Percentiles rank a stretch among this genome's conserved stretches.
Conservation (phyloP, 2,797 vertebrate species). For the Rhabdophis nuchalis region DNA sequence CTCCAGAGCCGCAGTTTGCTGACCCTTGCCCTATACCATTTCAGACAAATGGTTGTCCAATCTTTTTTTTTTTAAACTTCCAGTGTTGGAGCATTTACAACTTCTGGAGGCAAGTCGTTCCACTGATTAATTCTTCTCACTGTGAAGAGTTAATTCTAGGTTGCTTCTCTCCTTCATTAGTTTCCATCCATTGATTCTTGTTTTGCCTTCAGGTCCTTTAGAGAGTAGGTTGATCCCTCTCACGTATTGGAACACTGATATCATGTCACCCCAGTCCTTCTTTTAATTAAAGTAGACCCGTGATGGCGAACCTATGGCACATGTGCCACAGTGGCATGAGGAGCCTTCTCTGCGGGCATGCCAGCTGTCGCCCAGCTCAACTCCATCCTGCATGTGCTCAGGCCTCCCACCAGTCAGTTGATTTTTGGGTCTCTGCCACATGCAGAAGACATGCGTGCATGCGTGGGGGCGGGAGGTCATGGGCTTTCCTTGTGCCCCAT, state of each 20-base stretch:
- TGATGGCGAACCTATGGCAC: too few species aligned
- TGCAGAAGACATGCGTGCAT: too few species aligned
- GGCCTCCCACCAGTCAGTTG: too few species aligned
- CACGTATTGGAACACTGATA: background rate
- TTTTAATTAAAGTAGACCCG: background rate
- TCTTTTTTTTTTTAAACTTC: background rate
- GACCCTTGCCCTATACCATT: background rate
- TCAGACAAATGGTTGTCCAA: background rate
- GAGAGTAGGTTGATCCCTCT: background rate
- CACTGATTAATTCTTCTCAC: background rate
- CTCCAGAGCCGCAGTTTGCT: too few species aligned
- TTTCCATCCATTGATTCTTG: background rate
- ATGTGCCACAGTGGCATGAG: too few species aligned
- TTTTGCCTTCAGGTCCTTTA: background rate
- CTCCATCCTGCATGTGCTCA: too few species aligned
- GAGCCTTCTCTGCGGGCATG: too few species aligned
- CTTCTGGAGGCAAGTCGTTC: background rate
- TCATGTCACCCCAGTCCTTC: background rate
- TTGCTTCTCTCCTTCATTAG: background rate
- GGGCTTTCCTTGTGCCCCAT: too few species aligned
- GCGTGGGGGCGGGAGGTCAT: too few species aligned
- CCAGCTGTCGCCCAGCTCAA: too few species aligned
- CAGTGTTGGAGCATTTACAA: background rate
- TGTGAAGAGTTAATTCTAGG: background rate
- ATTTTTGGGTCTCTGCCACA: too few species aligned